phyloP scores from a whole-genome alignment of 2,888 invertebrate species.

The Tridacna crocea region DNA sequence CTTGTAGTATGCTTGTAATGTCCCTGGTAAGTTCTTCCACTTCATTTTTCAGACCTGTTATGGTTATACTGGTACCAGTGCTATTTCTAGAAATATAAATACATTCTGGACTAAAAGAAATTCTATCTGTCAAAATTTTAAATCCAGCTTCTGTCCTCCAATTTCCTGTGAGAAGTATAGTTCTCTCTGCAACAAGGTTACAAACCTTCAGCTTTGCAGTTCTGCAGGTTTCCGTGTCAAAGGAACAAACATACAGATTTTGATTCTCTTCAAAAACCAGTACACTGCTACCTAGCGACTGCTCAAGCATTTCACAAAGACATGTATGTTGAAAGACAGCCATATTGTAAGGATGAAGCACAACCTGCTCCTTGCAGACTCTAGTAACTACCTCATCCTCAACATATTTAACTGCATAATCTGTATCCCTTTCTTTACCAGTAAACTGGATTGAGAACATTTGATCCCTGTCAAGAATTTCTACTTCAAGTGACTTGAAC shows the following conservation, averaged over 20 bases:
- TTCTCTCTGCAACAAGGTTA: not conserved
- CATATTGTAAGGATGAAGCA: not conserved
- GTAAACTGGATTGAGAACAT: not conserved
- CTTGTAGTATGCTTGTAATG: not conserved
- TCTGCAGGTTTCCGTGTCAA: not conserved
- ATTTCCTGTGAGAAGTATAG: not conserved
- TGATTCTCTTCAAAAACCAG: not conserved
- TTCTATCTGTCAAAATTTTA: not conserved
- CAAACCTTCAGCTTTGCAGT: not conserved
- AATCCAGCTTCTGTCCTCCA: constrained; percentile 1
- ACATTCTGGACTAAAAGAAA: not conserved
- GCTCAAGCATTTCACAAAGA: not conserved
- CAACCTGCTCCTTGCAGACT: not conserved
- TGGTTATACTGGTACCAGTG: not conserved
- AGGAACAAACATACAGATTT: not conserved
- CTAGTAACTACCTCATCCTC: not conserved
- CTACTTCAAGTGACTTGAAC: not conserved
- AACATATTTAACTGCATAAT: not conserved
- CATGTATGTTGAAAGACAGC: not conserved
- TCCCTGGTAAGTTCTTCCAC: not conserved
- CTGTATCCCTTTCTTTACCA: not conserved
- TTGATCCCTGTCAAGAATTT: not conserved
- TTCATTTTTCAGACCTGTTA: not conserved
- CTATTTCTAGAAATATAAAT: not conserved
- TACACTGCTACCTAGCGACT: not conserved